Percentiles rank a stretch among this genome's conserved stretches.
phyloP scores from a whole-genome alignment of 2,888 invertebrate species.

The Megalurothrips usitatus region DNA sequence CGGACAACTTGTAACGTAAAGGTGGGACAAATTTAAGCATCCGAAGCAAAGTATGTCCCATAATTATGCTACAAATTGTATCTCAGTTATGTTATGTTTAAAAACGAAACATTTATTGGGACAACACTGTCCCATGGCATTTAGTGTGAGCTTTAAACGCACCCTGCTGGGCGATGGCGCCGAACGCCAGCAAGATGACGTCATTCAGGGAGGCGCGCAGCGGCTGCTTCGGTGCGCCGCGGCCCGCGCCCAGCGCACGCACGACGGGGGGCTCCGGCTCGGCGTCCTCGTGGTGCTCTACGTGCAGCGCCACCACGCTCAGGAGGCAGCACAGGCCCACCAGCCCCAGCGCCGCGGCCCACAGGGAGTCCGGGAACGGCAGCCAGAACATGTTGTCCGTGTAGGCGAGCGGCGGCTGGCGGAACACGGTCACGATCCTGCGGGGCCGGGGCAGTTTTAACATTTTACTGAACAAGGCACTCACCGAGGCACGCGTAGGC shows the following conservation, averaged over 20 bases:
- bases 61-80: too few relatives aligned
- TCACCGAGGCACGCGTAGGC: too few relatives aligned
- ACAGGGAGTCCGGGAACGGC: constrained; percentile 34
- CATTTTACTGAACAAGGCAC: too few relatives aligned
- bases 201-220: constrained; percentile 29
- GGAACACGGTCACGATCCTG: constrained; percentile 31
- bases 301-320: constrained; percentile 30
- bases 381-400: constrained; percentile 35
- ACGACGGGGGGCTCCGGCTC: not conserved
- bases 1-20: too few relatives aligned
- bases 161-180: constrained; percentile 37
- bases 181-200: constrained; percentile 33
- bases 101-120: too few relatives aligned
- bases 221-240: not conserved
- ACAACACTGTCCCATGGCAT: too few relatives aligned
- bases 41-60: too few relatives aligned
- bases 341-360: constrained; percentile 33
- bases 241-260: not conserved
- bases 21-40: too few relatives aligned
- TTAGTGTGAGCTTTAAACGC: not conserved
- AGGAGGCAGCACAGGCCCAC: constrained; percentile 29
- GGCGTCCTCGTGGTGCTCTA: constrained; percentile 20
- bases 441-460: not conserved
- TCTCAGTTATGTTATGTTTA: too few relatives aligned
- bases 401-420: constrained; percentile 35